phyloP scores from a whole-genome alignment of 2,113 vertebrate genomes.

The Microtus pennsylvanicus region DNA sequence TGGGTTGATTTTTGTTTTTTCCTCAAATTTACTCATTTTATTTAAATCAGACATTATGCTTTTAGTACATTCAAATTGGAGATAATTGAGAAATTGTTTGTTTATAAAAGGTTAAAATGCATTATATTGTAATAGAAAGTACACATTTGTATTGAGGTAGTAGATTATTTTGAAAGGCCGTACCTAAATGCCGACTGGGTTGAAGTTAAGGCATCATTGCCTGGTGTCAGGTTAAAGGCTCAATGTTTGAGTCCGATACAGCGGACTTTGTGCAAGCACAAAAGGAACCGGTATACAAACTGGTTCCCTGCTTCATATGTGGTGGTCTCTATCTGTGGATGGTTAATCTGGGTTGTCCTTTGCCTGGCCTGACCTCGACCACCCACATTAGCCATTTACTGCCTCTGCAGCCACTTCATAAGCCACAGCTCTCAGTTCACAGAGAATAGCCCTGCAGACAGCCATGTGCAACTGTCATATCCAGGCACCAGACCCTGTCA shows the following conservation, averaged over 20 bases:
- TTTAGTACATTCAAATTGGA: not conserved
- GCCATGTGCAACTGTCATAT: not conserved
- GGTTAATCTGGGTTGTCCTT: not conserved
- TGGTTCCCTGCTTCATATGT: not conserved
- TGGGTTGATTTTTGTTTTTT: not conserved
- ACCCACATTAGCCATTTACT: not conserved
- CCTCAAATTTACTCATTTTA: constrained; percentile 24
- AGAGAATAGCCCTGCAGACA: not conserved
- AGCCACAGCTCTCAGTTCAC: not conserved
- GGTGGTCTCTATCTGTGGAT: not conserved
- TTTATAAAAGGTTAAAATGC: not conserved
- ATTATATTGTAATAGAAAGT: not conserved
- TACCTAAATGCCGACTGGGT: not conserved
- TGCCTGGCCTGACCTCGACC: not conserved
- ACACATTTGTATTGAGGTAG: not conserved
- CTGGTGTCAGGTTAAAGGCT: not conserved
- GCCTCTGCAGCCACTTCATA: accelerated
- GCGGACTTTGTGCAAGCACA: too few relatives aligned
- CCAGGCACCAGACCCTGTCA: not conserved
- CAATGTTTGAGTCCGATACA: accelerated
- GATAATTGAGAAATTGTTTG: not conserved
- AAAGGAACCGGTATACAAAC: not conserved
- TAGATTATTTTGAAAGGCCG: not conserved
- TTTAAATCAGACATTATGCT: constrained; percentile 33
- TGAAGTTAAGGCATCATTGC: not conserved